Base-by-base conservation (phyloP, 2,888 invertebrate genomes). In the Melolontha melolontha region DNA sequence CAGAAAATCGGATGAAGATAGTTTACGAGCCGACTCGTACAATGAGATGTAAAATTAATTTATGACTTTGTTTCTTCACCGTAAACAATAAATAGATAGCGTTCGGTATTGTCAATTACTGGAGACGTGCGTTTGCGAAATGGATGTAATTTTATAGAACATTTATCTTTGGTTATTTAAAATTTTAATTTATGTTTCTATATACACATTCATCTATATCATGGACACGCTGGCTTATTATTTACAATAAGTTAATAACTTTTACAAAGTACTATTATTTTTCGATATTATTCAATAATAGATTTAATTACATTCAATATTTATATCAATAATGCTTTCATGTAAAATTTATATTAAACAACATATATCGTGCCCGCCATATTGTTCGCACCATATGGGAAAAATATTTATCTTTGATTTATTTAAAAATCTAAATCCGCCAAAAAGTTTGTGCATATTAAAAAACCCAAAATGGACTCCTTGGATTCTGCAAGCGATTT, bases 11-110 rank as follows among this genome's bases (percentile, higher is more conserved):
- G 71, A 70, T 71, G 71, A 69, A 71, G 70, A 69, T 70, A 70
- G 73, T 73, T 73, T 73, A 73, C 67, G 73, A 73, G 68, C 66
- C 54, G 66, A 67, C 71, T 68, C 64, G 68, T 64, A 74, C 74
- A 74, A 74, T 72, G 74, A 72, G 66, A 69, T 71, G 71, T 74
- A 74, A 74, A 74, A 72, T 74, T 72, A 72, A 74, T 74, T 74
- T 74, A 74, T 68, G 71, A 63, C 70, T 63, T 63, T 67, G 69
- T 66, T 57, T 66, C 64, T 68, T 67, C 69, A 59, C 68, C 71
- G 70, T 72, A 73, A 73, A 73, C 72, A 73, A 73, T 71, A 71
- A 73, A 70, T 66, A 51, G 71, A 69, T 69, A 70, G 69, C 34
- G 42, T 54, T 64, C 68, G 44, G 52, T 39, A 22, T 51, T 51